Evolutionary conservation across 2,113 vertebrate genomes (phyloP).

Genomic region (Aspidoscelis tigris): DNA sequence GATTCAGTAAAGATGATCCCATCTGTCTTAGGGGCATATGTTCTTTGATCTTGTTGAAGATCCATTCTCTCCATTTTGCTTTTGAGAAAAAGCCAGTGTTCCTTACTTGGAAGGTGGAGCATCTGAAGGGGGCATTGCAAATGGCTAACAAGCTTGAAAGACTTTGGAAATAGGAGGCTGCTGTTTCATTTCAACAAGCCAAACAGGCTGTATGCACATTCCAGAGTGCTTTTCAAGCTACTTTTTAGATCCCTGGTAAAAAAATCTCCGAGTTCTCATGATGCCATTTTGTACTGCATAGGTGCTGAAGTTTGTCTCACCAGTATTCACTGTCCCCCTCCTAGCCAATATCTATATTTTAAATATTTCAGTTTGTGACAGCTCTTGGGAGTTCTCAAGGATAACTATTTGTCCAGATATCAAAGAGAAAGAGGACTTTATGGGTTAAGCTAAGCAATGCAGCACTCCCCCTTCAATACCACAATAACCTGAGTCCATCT

Average conservation of each 20-base stretch:
- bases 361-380: slow-evolving; percentile 41
- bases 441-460: no score
- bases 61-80: slow-evolving; percentile 50
- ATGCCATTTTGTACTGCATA: slow-evolving; percentile 67
- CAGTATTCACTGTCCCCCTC: slow-evolving; percentile 11
- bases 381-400: no score
- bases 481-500: no score
- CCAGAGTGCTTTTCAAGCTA: slow-evolving; percentile 59
- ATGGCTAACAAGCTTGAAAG: slow-evolving; percentile 71
- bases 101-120: slow-evolving; percentile 33
- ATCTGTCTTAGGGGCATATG: slow-evolving; percentile 33
- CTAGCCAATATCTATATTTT: slow-evolving; percentile 47
- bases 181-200: slow-evolving; percentile 68
- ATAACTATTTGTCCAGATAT: no score
- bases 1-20: slow-evolving; percentile 15
- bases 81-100: slow-evolving; percentile 62
- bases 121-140: slow-evolving; percentile 26
- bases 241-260: slow-evolving; percentile 39
- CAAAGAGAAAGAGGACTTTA: no score
- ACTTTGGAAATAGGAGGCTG: slow-evolving; percentile 74
- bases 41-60: slow-evolving; percentile 24
- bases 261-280: slow-evolving; percentile 54
- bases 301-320: slow-evolving; percentile 38
- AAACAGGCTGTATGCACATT: slow-evolving; percentile 62
- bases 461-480: no score